Conservation (phyloP, 2,797 vertebrate genomes). For the Limnodromus scolopaceus region DNA sequence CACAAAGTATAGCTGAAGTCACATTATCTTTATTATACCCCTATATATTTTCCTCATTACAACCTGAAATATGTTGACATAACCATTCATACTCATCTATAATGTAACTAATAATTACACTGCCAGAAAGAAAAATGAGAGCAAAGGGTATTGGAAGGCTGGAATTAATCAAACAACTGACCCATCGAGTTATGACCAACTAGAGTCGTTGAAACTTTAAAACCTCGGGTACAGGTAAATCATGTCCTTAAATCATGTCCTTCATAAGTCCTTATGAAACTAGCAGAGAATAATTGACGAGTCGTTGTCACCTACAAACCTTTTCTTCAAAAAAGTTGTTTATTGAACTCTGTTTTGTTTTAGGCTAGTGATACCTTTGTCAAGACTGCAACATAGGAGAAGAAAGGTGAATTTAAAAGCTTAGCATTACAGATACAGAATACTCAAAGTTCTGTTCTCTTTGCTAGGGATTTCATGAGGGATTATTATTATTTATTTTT, state of each 20-base stretch:
- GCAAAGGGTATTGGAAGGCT: constrained; percentile 55
- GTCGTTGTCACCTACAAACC: neutral
- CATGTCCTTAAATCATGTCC: neutral
- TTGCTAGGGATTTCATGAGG: neutral
- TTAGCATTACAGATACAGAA: neutral
- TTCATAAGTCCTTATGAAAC: neutral
- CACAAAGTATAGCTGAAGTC: constrained; percentile 47
- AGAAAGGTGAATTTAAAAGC: neutral
- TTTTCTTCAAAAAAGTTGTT: neutral
- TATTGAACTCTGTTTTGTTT: neutral
- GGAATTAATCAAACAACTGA: constrained; percentile 55
- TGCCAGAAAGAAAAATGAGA: constrained; percentile 46
- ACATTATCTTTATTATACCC: constrained; percentile 41
- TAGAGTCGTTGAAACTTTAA: neutral
- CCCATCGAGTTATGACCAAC: neutral
- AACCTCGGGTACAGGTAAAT: neutral
- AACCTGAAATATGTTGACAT: constrained; percentile 61
- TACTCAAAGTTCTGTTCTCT: neutral
- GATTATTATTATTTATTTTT: neutral
- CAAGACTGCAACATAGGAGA: neutral
- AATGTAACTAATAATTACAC: constrained; percentile 37
- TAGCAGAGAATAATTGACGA: neutral
- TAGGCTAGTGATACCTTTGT: neutral
- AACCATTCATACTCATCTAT: constrained; percentile 47
- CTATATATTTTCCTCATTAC: constrained; percentile 58